A percentile compares a stretch with the other conserved stretches of the same genome.
Conservation (phyloP, 2,113 vertebrate species). For the Oryzias javanicus region DNA sequence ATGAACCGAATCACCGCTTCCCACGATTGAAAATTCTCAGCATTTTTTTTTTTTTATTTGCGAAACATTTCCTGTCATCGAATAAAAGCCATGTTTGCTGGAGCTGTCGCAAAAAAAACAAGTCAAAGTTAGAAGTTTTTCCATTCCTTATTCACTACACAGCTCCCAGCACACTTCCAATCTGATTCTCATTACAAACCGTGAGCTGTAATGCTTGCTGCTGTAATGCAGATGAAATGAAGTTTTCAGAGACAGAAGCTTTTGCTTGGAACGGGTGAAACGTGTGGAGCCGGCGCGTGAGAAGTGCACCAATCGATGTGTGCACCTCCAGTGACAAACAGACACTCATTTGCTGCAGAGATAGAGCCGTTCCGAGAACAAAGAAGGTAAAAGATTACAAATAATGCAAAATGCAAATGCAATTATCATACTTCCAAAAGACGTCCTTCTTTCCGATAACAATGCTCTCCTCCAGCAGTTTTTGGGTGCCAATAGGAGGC, state of each 20-base stretch:
- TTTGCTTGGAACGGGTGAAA: slow-evolving; percentile 6
- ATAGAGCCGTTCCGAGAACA: slow-evolving; percentile 22
- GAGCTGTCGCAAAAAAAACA: background rate
- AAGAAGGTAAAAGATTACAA: slow-evolving; percentile 27
- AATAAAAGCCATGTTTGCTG: background rate
- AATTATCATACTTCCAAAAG: slow-evolving; percentile 43
- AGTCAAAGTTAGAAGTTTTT: background rate
- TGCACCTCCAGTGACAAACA: background rate
- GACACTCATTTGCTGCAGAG: background rate
- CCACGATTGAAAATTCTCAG: slow-evolving; percentile 5
- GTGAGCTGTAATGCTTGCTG: background rate
- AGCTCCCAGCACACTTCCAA: background rate
- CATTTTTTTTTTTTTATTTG: slow-evolving; percentile 1
- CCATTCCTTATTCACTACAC: background rate
- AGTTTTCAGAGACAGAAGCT: slow-evolving; percentile 2
- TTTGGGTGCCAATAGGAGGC: slow-evolving; percentile 17
- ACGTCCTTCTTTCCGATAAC: slow-evolving; percentile 26
- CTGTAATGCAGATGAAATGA: background rate
- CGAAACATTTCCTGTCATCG: slow-evolving; percentile 1
- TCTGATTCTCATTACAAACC: background rate
- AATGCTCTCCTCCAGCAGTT: slow-evolving; percentile 25
- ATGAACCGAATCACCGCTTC: slow-evolving; percentile 8
- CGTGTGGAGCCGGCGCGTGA: slow-evolving; percentile 10
- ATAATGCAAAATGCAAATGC: slow-evolving; percentile 29
- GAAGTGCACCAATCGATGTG: slow-evolving; percentile 2